Evolutionary conservation across 1,140 invertebrate genomes (phyloP).

Genomic region (Ips typographus): DNA sequence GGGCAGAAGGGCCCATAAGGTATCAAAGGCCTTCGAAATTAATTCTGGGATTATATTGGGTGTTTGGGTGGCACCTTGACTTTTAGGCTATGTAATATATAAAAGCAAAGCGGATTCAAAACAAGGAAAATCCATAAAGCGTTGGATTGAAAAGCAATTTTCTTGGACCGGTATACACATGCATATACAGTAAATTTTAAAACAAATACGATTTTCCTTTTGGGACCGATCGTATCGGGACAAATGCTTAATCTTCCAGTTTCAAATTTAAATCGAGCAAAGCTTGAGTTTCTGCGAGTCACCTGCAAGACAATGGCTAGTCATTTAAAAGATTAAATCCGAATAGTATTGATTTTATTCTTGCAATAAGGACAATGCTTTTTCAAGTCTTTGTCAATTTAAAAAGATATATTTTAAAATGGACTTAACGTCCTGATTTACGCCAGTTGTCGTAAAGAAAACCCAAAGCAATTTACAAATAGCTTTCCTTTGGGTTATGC

Average conservation of each 20-base stretch:
- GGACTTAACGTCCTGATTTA: conserved; percentile 26
- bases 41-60: conserved; percentile 13
- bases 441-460: conserved; percentile 17
- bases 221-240: conserved; percentile 21
- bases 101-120: neutral
- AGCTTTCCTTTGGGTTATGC: conserved; percentile 36
- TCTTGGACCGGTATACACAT: neutral
- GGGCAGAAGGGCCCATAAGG: conserved; percentile 23
- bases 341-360: neutral
- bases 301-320: conserved; percentile 31
- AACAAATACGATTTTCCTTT: conserved; percentile 37
- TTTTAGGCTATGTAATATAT: neutral
- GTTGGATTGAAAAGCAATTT: conserved; percentile 8
- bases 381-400: neutral
- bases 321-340: conserved; percentile 5
- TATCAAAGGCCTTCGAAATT: conserved; percentile 4
- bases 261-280: conserved; percentile 32
- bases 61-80: conserved; percentile 1
- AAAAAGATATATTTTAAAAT: neutral
- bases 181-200: conserved; percentile 31
- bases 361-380: neutral
- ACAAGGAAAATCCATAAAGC: conserved; percentile 12
- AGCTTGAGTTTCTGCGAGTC: conserved; percentile 29
- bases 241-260: conserved; percentile 35
- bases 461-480: conserved; percentile 37